Evolutionary conservation across 92 coral and sea anemone genomes (phyloP), one percentile per base, ranked within the genome.

Genomic region (Phymanthus crucifer): DNA sequence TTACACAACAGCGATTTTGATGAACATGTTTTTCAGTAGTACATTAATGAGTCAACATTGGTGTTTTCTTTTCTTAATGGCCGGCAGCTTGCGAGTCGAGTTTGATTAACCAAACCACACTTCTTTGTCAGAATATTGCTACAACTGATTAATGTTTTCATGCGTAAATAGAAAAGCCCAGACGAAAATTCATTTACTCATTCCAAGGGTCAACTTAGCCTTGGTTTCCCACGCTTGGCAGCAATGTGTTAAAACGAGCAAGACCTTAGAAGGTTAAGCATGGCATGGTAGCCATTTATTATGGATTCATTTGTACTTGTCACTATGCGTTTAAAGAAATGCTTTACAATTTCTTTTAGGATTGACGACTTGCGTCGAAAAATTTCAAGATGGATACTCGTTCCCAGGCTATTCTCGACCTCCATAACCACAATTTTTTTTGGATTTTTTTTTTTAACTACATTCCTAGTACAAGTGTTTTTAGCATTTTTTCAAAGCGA

Each of bases 51-150:
- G 73, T 54, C 40, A 65, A 77, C 37, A 6, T 11, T 35, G 33
- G 24, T 38, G 72, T 77, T 77, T 64, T 61, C 35, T 38, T 18
- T 61, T 50, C 31, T 31, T 23, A 61, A 40, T 36, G 38, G 81
- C 38, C 81, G 81, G 81, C 38, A 37, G 72, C 81, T 77, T 77
- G 64, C 38, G 81, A 77, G 13, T 16, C 47, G 80, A 32, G 32
- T 34, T 34, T 35, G 73, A 69, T 76, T 36, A 58, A 35, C 72
- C n/a, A 65, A 61, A 27, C 43, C 67, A 77, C 18, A 19, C 36
- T 26, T 74, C 6, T 29, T 36, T 61, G 68, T 61, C 68, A 61
- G 32, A 24, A 17, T 29, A 21, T 29, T 61, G 35, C 34, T 24
- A 61, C 32, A 61, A 2, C 34, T 61, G 12, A 27, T 61, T 61